Evolutionary conservation across 2,113 vertebrate genomes (phyloP), one percentile per base, ranked within the genome.

Genomic region (Ursus arctos): DNA sequence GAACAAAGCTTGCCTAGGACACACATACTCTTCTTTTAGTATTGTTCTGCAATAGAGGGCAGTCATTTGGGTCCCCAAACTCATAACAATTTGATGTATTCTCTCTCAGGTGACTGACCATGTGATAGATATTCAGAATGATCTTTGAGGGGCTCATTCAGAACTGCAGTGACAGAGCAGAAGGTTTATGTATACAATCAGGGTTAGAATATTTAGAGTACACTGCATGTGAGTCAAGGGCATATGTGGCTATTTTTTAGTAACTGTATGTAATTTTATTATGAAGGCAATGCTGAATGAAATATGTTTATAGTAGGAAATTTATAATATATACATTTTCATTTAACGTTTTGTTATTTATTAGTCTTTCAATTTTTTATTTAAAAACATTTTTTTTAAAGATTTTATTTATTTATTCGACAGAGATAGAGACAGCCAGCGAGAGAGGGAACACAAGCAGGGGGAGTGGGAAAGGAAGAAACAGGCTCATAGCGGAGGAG

Each of bases 1-100:
- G 98, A 98, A 96, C 74, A 98, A 96, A 97, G 97, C 97, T 98
- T 94, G 95, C 91, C 63, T 80, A 97, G 93, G 94, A 88, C 89
- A 79, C 83, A 87, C 87, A 84, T 95, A 97, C 86, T 40, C 47
- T 0, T 65, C 95, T 65, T 98, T 94, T 95, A 19, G 67, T 88
- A 94, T 97, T 96, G 26, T 12, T 98, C 96, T 97, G 63, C 93
- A 88, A 47, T 59, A 76, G 65, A 91, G 59, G 55, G 59, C 0
- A 28, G 55, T 89, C 79, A 87, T 97, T 96, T 97, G 24, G 22
- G 84, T 86, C 51, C 67, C 86, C 53, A 88, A 7, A 93, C 84
- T 97, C 84, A 53, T 96, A 95, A 93, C 31, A 93, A 7, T 96
- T 95, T 96, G 59, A 65, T 79, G 8, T 87, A 74, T 53, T 94